Percentiles rank a stretch among this genome's conserved stretches.
Evolutionary conservation across 2,888 invertebrate genomes (phyloP).

Genomic region (Cephus pygmeus): DNA sequence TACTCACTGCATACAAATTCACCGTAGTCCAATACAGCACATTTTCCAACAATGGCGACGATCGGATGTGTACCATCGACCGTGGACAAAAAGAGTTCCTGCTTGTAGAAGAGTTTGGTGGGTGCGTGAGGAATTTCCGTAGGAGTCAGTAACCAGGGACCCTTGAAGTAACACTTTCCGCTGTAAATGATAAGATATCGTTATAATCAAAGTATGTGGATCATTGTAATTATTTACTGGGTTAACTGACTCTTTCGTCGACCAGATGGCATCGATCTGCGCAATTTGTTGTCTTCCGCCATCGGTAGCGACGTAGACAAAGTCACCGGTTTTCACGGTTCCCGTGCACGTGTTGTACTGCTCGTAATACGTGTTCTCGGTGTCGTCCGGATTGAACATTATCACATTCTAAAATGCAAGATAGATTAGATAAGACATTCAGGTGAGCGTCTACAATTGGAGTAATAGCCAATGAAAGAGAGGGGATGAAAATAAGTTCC

Average conservation of each 20-base stretch:
- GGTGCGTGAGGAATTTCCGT: conserved; percentile 86
- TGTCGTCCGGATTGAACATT: conserved; percentile 77
- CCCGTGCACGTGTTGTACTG: conserved; percentile 91
- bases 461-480: too few relatives aligned
- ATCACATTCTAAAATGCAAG: conserved; percentile 77
- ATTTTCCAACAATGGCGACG: conserved; percentile 90
- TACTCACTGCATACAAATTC: conserved; percentile 88
- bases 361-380: conserved; percentile 89
- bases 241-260: conserved; percentile 81
- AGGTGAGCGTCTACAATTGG: too few relatives aligned
- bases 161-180: conserved; percentile 91
- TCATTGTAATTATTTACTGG: neutral
- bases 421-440: conserved; percentile 18
- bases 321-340: conserved; percentile 90
- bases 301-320: conserved; percentile 93
- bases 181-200: conserved; percentile 64
- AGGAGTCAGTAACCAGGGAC: conserved; percentile 92
- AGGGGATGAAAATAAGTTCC: too few relatives aligned
- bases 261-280: conserved; percentile 95
- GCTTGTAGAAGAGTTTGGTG: conserved; percentile 87
- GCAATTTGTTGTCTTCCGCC: conserved; percentile 92
- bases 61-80: conserved; percentile 92
- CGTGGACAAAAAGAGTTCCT: conserved; percentile 92
- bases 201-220: neutral
- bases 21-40: conserved; percentile 88